Evolutionary conservation across 2,888 invertebrate genomes (phyloP).

Genomic region (Eulithis testata): DNA sequence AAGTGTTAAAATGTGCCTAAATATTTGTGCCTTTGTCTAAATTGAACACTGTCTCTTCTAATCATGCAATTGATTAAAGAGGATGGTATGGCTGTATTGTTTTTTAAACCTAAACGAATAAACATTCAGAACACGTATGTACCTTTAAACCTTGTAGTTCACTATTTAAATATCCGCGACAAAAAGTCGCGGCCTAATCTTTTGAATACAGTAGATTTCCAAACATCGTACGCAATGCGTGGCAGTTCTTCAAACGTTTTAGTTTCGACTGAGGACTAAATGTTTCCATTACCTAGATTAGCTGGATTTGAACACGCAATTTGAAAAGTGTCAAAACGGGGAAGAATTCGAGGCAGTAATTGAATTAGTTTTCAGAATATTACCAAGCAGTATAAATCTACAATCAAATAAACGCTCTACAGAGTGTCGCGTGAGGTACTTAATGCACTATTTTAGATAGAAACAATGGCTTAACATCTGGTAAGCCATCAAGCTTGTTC

Average conservation of each 20-base stretch:
- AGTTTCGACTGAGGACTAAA: constrained; percentile 6
- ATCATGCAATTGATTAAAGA: no score
- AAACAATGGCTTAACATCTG: no score
- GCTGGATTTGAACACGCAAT: constrained; percentile 7
- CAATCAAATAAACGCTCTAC: neutral
- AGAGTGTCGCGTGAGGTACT: neutral
- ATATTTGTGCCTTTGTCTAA: no score
- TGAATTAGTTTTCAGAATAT: neutral
- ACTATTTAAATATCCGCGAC: neutral
- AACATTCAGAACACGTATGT: no score
- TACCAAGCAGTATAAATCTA: neutral
- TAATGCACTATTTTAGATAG: no score
- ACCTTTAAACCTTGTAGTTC: no score
- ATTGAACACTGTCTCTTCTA: no score
- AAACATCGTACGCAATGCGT: constrained; percentile 8
- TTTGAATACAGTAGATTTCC: neutral
- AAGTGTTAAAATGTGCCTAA: no score
- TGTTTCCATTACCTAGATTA: constrained; percentile 27
- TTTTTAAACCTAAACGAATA: no score
- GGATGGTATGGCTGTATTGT: no score
- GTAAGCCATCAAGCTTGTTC: no score
- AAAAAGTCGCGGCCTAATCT: constrained; percentile 3
- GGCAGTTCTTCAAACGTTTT: constrained; percentile 19
- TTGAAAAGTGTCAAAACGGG: constrained; percentile 3
- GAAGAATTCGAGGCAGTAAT: constrained; percentile 4